Conservation (phyloP, 2,113 vertebrate genomes). For the Pycnonotus jocosus region DNA sequence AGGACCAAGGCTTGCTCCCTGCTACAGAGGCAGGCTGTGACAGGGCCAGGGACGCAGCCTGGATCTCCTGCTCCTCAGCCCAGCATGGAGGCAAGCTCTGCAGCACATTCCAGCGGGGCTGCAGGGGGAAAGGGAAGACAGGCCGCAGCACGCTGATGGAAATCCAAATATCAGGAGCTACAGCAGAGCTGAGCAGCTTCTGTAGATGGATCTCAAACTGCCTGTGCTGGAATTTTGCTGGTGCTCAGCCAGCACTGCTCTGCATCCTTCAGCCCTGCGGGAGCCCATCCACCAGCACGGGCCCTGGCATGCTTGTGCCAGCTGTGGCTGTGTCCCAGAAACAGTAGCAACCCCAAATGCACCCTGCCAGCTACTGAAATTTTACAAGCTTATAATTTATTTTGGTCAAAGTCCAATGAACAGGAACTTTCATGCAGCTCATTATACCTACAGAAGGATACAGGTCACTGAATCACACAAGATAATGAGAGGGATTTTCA, state of each 20-base stretch:
- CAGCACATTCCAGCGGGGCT: neutral
- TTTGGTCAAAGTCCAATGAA: neutral
- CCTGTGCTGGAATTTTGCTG: neutral
- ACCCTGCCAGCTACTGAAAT: neutral
- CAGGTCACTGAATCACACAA: neutral
- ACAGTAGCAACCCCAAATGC: neutral
- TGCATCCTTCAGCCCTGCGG: neutral
- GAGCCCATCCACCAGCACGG: neutral
- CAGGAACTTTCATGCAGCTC: neutral
- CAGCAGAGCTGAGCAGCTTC: neutral
- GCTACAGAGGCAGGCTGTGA: neutral
- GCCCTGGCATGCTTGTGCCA: fast-evolving
- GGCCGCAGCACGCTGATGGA: neutral
- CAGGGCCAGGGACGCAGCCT: neutral
- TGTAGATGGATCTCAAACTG: neutral
- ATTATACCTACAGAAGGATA: neutral
- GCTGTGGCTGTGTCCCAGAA: neutral
- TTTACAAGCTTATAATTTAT: neutral
- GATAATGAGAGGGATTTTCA: slow-evolving; percentile 4
- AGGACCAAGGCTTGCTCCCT: neutral
- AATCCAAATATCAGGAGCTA: neutral
- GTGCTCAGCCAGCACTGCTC: neutral
- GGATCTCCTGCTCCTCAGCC: slow-evolving; percentile 10
- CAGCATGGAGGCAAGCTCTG: neutral
- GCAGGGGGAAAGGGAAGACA: neutral